phyloP scores from a whole-genome alignment of 2,888 invertebrate genomes.

The Andrena praecox region DNA sequence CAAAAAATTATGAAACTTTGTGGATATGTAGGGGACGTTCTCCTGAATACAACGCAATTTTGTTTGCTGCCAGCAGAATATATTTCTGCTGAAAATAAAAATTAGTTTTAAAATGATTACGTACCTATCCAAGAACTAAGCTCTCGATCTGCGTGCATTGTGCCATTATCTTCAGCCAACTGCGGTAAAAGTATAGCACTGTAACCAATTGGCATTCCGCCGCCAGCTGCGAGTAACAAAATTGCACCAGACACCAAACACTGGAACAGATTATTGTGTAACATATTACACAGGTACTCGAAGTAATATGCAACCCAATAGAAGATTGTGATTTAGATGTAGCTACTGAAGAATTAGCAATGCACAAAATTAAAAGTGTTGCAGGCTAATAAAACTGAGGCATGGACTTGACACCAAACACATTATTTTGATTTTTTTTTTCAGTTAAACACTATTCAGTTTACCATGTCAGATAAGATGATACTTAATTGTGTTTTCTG shows the following conservation, averaged over 20 bases:
- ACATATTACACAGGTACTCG: background rate
- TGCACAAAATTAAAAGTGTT: no score
- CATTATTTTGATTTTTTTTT: no score
- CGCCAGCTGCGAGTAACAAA: conserved; percentile 89
- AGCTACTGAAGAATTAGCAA: no score
- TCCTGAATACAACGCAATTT: no score
- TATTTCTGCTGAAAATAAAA: background rate
- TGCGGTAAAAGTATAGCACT: conserved; percentile 92
- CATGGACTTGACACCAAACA: no score
- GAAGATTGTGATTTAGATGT: no score
- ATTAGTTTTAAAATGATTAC: conserved; percentile 57
- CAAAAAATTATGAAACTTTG: no score
- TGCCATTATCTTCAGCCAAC: conserved; percentile 87
- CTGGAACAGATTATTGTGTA: conserved; percentile 85
- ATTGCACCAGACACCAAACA: conserved; percentile 90
- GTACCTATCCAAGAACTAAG: conserved; percentile 93
- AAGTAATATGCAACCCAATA: background rate
- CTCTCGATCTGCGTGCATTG: conserved; percentile 88
- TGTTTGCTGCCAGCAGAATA: no score
- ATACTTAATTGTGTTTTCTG: background rate
- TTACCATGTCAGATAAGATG: background rate
- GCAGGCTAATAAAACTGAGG: no score
- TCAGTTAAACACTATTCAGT: no score
- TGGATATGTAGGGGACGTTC: no score
- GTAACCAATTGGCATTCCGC: conserved; percentile 93